Conservation (phyloP, 2,888 invertebrate genomes). For the Coremacera marginata region DNA sequence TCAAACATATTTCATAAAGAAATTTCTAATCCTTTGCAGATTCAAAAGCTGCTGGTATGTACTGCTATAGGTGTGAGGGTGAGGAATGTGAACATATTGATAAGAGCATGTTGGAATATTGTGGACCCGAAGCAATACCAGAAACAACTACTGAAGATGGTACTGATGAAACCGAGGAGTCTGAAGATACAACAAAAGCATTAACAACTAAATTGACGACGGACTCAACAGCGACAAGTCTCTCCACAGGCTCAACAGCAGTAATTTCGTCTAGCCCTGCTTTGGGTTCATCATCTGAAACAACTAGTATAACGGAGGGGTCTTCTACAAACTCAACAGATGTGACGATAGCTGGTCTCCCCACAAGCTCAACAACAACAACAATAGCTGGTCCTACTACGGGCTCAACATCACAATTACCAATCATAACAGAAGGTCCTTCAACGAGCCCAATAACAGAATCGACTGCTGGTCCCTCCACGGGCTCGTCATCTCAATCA, state of each 20-base stretch:
- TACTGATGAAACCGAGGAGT: background rate
- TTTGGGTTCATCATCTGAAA: background rate
- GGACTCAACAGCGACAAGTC: background rate
- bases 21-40: background rate
- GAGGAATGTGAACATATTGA: slow-evolving; percentile 49
- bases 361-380: slow-evolving; percentile 2
- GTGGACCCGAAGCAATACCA: slow-evolving; percentile 30
- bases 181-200: background rate
- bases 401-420: too few species aligned
- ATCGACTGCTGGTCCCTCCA: too few species aligned
- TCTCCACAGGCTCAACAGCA: background rate
- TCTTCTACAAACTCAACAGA: background rate
- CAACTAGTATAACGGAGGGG: too few species aligned
- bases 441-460: slow-evolving; percentile 1
- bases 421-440: too few species aligned
- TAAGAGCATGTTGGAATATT: slow-evolving; percentile 25
- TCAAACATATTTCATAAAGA: background rate
- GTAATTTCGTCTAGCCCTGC: background rate
- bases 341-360: background rate
- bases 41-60: slow-evolving; percentile 46
- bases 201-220: background rate
- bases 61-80: slow-evolving; percentile 60
- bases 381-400: slow-evolving; percentile 16
- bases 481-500: too few species aligned
- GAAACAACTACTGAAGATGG: slow-evolving; percentile 4